phyloP scores from a whole-genome alignment of 1,140 invertebrate genomes.

The Trachelipus rathkii region DNA sequence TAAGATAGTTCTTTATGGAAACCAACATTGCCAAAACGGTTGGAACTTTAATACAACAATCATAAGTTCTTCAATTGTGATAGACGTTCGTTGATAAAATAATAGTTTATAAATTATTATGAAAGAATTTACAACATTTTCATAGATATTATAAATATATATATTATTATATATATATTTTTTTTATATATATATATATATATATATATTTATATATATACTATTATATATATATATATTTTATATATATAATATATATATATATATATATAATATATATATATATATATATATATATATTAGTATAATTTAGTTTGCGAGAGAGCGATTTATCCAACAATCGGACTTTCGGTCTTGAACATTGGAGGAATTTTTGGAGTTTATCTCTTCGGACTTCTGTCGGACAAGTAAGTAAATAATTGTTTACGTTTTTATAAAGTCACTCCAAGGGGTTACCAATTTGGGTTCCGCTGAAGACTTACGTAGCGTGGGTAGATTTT shows the following conservation, averaged over 20 bases:
- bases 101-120: not conserved
- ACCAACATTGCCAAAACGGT: conserved; percentile 49
- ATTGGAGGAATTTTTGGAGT: conserved; percentile 78
- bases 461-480: too few species aligned
- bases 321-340: conserved; percentile 74
- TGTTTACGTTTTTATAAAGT: too few species aligned
- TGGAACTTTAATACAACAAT: conserved; percentile 51
- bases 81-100: conserved; percentile 46
- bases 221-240: not conserved
- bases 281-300: conserved; percentile 49
- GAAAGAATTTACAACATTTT: not conserved
- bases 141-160: conserved; percentile 4
- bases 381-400: conserved; percentile 74
- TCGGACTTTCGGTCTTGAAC: conserved; percentile 75
- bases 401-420: conserved; percentile 67
- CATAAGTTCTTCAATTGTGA: conserved; percentile 51
- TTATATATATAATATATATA: not conserved
- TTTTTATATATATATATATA: not conserved
- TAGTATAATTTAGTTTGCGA: conserved; percentile 83
- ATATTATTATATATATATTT: not conserved
- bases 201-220: not conserved
- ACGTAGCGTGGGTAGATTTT: too few species aligned
- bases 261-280: too few species aligned
- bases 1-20: too few species aligned
- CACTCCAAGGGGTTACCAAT: too few species aligned